These are phyloP conservation scores for Aphidius colemani DNA, from an alignment of 2,888 invertebrate genomes.

Conservation along the genomic window DNA sequence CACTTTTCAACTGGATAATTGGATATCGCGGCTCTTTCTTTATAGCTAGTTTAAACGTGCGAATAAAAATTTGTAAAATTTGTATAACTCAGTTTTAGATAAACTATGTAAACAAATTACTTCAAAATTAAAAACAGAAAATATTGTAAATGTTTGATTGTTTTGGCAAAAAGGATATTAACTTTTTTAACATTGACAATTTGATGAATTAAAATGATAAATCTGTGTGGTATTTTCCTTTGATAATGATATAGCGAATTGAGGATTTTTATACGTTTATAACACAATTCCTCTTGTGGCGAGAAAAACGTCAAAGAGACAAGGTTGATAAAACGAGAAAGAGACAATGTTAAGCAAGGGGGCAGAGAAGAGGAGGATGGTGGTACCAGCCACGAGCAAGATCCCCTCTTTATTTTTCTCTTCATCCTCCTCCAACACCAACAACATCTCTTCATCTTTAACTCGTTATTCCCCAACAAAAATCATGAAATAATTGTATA, in stretches of 20 bases:
- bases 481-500: neutral
- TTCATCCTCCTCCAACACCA: constrained; percentile 13
- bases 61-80: too few relatives aligned
- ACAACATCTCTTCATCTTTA: neutral
- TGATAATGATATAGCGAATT: constrained; percentile 2
- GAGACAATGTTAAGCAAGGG: constrained; percentile 32
- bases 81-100: too few relatives aligned
- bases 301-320: constrained; percentile 36
- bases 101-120: too few relatives aligned
- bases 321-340: constrained; percentile 45
- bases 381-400: constrained; percentile 57
- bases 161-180: neutral
- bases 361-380: constrained; percentile 45
- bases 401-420: constrained; percentile 24
- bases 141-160: neutral
- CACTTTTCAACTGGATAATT: too few relatives aligned
- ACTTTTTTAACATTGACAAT: too few relatives aligned
- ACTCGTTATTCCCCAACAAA: neutral
- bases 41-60: too few relatives aligned
- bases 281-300: constrained; percentile 17
- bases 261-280: constrained; percentile 1
- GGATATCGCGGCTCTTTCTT: too few relatives aligned
- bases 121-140: neutral
- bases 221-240: constrained; percentile 5
- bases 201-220: neutral